Percentiles rank a stretch among this genome's conserved stretches.
These are phyloP conservation scores for Pelobates fuscus DNA, from an alignment of 2,113 vertebrate species.

Conservation along the genomic window DNA sequence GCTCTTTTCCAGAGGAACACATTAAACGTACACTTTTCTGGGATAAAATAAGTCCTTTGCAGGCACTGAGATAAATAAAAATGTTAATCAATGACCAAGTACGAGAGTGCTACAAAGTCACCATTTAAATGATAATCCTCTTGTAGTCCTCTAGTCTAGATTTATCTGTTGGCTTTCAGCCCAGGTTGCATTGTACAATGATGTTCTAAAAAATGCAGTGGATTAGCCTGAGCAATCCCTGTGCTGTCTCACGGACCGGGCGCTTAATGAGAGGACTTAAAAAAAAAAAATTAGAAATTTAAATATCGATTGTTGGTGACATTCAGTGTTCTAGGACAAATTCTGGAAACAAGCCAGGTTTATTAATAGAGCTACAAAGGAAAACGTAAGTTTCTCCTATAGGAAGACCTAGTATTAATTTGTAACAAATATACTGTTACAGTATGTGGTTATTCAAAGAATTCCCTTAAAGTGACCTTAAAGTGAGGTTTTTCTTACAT, in stretches of 20 bases:
- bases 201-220: constrained; percentile 5
- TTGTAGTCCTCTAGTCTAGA: background rate
- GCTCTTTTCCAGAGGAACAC: constrained; percentile 31
- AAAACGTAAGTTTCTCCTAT: too few relatives aligned
- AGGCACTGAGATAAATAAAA: constrained; percentile 13
- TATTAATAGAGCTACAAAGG: too few relatives aligned
- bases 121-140: constrained; percentile 22
- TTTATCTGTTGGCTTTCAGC: background rate
- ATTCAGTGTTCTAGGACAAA: background rate
- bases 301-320: background rate
- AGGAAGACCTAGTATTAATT: too few relatives aligned
- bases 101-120: constrained; percentile 13
- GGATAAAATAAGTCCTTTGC: background rate
- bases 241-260: background rate
- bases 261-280: background rate
- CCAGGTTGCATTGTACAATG: background rate
- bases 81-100: background rate
- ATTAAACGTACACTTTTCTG: too few relatives aligned
- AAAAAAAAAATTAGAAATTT: background rate
- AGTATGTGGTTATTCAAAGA: too few relatives aligned
- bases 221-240: background rate
- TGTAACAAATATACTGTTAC: too few relatives aligned
- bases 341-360: background rate
- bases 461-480: too few relatives aligned
- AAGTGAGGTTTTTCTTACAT: too few relatives aligned